A percentile compares a stretch with the other conserved stretches of the same genome.
phyloP scores from a whole-genome alignment of 2,113 vertebrate species.

The Sceloporus undulatus region DNA sequence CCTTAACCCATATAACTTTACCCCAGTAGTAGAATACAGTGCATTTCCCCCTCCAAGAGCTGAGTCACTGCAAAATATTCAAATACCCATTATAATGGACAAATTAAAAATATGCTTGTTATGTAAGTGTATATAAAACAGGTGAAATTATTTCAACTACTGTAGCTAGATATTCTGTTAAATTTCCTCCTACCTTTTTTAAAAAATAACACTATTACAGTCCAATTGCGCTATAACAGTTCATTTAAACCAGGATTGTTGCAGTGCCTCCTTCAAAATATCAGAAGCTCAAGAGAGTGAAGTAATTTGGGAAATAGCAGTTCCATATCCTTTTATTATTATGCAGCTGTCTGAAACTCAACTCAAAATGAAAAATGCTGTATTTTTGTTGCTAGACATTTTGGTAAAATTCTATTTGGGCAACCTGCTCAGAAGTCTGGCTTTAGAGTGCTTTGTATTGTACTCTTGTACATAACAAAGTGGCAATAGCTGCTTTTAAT shows the following conservation, averaged over 20 bases:
- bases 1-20: neutral
- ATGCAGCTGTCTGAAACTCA: neutral
- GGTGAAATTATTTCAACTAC: neutral
- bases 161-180: neutral
- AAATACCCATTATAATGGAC: neutral
- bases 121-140: neutral
- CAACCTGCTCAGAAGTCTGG: neutral
- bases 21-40: too few species aligned
- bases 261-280: neutral
- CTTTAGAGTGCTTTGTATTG: neutral
- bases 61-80: neutral
- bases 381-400: neutral
- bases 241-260: neutral
- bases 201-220: neutral
- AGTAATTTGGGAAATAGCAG: neutral
- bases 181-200: neutral
- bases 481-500: too few species aligned
- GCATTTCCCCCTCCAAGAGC: neutral
- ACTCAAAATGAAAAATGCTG: neutral
- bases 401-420: neutral
- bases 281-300: neutral
- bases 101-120: neutral
- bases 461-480: neutral
- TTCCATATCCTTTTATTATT: neutral
- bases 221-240: neutral